phyloP scores from a whole-genome alignment of 2,113 vertebrate genomes.

The Cyprinodon variegatus region DNA sequence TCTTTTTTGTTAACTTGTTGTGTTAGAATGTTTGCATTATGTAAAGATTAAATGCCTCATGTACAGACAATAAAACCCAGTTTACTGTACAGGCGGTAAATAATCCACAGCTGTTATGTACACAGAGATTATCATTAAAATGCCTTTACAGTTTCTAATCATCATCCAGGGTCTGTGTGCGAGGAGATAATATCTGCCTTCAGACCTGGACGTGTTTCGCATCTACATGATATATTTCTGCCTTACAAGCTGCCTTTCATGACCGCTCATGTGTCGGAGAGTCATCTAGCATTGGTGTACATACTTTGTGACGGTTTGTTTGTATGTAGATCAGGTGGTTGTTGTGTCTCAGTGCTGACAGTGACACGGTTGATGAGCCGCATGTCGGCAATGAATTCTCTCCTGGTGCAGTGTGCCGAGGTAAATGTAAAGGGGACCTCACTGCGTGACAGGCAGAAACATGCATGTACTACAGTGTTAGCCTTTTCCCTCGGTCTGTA shows the following conservation, averaged over 20 bases:
- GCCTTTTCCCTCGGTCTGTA: constrained; percentile 67
- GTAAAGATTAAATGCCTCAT: constrained; percentile 21
- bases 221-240: constrained; percentile 60
- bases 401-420: constrained; percentile 7
- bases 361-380: constrained; percentile 19
- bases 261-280: constrained; percentile 38
- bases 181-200: constrained; percentile 3
- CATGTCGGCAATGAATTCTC: constrained; percentile 30
- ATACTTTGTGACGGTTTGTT: constrained; percentile 52
- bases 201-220: constrained; percentile 18
- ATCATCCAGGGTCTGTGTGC: background rate
- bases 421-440: constrained; percentile 15
- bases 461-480: constrained; percentile 74
- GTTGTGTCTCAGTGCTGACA: constrained; percentile 36
- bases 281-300: constrained; percentile 54
- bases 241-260: constrained; percentile 74
- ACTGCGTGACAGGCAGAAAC: constrained; percentile 52
- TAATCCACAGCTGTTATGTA: background rate
- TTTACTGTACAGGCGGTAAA: constrained; percentile 31
- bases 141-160: constrained; percentile 44
- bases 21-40: constrained; percentile 25
- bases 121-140: constrained; percentile 17
- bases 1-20: constrained; percentile 18
- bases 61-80: constrained; percentile 15
- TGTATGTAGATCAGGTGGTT: constrained; percentile 47